phyloP scores from a whole-genome alignment of 2,797 vertebrate genomes.

The Megalops cyprinoides region DNA sequence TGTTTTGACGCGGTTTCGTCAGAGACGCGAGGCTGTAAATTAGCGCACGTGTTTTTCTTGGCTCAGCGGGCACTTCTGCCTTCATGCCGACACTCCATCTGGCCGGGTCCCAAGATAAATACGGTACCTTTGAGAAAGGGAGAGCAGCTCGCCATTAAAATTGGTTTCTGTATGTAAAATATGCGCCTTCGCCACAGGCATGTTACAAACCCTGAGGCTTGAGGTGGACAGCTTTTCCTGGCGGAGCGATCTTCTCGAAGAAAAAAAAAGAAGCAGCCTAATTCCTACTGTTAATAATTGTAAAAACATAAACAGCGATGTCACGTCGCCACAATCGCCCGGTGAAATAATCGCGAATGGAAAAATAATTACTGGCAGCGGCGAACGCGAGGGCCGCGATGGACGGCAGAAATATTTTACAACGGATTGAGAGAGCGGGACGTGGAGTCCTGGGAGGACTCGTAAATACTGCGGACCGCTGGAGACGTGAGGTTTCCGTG shows the following conservation, averaged over 20 bases:
- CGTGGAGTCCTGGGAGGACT: slow-evolving; percentile 14
- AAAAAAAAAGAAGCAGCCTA: background rate
- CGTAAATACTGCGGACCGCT: slow-evolving; percentile 19
- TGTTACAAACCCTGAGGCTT: background rate
- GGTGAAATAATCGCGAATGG: slow-evolving; percentile 55
- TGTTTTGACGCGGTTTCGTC: slow-evolving; percentile 70
- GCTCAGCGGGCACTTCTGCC: slow-evolving; percentile 58
- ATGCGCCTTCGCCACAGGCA: background rate
- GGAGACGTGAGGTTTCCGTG: slow-evolving; percentile 6
- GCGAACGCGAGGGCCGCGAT: background rate
- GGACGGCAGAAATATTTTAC: slow-evolving; percentile 21
- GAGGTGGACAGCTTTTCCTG: background rate
- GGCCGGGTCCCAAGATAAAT: slow-evolving; percentile 71
- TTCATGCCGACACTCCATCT: slow-evolving; percentile 53
- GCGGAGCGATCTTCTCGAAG: background rate
- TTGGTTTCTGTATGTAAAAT: background rate
- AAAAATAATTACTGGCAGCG: slow-evolving; percentile 70
- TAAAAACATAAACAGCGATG: slow-evolving; percentile 62
- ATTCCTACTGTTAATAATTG: slow-evolving; percentile 51
- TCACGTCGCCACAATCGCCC: slow-evolving; percentile 46
- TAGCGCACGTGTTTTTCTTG: slow-evolving; percentile 70
- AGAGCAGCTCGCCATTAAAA: slow-evolving; percentile 4
- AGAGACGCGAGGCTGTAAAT: slow-evolving; percentile 64
- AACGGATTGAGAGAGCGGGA: background rate
- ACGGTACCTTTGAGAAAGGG: slow-evolving; percentile 52